These are phyloP conservation scores for Cloeon dipterum DNA, from an alignment of 2,888 invertebrate species.

Conservation along the genomic window DNA sequence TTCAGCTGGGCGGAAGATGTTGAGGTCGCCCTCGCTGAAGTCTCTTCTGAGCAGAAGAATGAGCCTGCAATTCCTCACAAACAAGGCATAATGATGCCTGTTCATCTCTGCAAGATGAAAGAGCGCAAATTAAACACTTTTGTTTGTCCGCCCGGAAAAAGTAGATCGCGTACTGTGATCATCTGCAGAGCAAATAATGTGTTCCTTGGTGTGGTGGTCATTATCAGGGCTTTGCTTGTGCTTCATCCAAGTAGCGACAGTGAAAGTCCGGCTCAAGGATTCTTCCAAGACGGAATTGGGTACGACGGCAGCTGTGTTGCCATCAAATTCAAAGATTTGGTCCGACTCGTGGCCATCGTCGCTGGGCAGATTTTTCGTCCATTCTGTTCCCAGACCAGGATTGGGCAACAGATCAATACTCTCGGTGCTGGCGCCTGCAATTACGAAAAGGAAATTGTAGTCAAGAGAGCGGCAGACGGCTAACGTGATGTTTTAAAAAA, in stretches of 20 bases:
- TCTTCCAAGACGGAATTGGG: constrained; percentile 55
- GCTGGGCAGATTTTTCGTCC: constrained; percentile 61
- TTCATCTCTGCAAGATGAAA: constrained; percentile 59
- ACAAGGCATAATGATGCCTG: constrained; percentile 93
- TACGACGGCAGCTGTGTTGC: constrained; percentile 62
- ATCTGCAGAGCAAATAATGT: constrained; percentile 89
- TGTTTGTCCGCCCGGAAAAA: neutral
- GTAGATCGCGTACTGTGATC: constrained; percentile 60
- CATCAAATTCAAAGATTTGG: constrained; percentile 91
- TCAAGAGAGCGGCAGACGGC: too few relatives aligned
- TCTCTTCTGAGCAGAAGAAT: constrained; percentile 78
- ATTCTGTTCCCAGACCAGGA: constrained; percentile 53
- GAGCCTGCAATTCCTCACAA: constrained; percentile 89
- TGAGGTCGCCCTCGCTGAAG: constrained; percentile 76
- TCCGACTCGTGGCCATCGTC: constrained; percentile 66
- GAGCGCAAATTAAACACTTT: neutral
- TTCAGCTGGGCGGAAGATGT: constrained; percentile 91
- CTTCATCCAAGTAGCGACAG: constrained; percentile 84
- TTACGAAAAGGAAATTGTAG: too few relatives aligned
- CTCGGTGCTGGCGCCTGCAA: constrained; percentile 47
- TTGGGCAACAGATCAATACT: constrained; percentile 71
- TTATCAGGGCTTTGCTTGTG: constrained; percentile 58
- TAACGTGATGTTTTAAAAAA: too few relatives aligned
- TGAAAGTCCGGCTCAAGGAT: constrained; percentile 58
- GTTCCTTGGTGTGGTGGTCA: constrained; percentile 86